A percentile compares a stretch with the other conserved stretches of the same genome.
Conservation (phyloP, 2,113 vertebrate genomes). For the Xiphophorus maculatus region DNA sequence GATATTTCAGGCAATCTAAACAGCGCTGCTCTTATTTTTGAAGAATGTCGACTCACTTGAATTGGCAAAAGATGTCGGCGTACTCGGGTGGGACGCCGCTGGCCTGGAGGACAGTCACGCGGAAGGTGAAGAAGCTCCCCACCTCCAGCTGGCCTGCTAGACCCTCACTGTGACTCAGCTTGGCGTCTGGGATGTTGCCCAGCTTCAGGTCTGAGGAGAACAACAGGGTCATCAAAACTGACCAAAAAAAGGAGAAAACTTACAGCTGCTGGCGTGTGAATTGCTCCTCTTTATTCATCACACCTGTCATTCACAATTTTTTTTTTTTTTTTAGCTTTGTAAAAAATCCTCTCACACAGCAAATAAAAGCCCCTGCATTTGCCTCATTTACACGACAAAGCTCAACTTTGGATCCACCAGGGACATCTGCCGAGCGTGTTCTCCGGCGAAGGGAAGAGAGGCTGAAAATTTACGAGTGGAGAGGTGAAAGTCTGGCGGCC, state of each 20-base stretch:
- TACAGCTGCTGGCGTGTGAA: constrained; percentile 27
- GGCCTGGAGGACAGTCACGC: constrained; percentile 96
- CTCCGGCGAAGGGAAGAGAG: constrained; percentile 23
- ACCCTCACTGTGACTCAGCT: constrained; percentile 85
- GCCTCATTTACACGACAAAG: constrained; percentile 55
- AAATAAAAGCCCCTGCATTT: constrained; percentile 1
- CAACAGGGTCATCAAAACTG: constrained; percentile 30
- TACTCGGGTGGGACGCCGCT: constrained; percentile 91
- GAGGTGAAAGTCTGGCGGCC: constrained; percentile 53
- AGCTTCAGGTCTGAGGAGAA: constrained; percentile 87
- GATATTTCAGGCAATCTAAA: neutral
- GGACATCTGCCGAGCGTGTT: constrained; percentile 64
- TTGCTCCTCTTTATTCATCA: constrained; percentile 6
- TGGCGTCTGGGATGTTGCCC: constrained; percentile 83
- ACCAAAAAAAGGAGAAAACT: neutral
- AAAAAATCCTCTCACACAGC: constrained; percentile 32
- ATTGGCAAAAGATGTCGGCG: constrained; percentile 98
- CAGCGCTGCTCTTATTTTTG: neutral
- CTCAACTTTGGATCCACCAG: constrained; percentile 34
- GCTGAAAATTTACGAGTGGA: constrained; percentile 31
- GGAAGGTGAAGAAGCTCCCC: constrained; percentile 95
- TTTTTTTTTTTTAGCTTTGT: neutral
- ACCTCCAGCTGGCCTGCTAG: constrained; percentile 89
- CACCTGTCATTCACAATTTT: constrained; percentile 25
- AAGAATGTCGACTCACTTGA: constrained; percentile 88